phyloP scores from a whole-genome alignment of 1,140 invertebrate genomes.

The Drosophila neocordata region DNA sequence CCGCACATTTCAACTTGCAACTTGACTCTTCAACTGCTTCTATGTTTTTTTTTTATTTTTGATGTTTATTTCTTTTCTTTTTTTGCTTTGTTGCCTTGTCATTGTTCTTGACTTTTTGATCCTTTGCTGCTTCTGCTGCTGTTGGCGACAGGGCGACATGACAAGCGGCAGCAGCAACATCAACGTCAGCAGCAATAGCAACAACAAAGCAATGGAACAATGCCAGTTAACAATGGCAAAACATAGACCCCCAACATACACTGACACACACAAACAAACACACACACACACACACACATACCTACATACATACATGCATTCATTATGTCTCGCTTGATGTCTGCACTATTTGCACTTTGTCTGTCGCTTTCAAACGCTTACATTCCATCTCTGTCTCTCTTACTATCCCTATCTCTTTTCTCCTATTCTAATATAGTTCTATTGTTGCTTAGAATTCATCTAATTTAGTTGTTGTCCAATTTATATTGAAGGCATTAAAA shows the following conservation, averaged over 20 bases:
- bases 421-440: background rate
- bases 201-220: constrained; percentile 67
- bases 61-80: constrained; percentile 40
- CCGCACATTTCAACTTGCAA: constrained; percentile 76
- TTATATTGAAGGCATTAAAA: constrained; percentile 2
- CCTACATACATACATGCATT: background rate
- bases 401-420: background rate
- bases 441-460: background rate
- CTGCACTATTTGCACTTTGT: constrained; percentile 47
- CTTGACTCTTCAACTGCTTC: constrained; percentile 70
- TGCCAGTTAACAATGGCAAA: constrained; percentile 47
- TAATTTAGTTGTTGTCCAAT: constrained; percentile 1
- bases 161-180: constrained; percentile 61
- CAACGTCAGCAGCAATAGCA: constrained; percentile 78
- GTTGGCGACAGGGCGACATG: constrained; percentile 72
- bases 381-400: constrained; percentile 39
- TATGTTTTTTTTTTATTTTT: constrained; percentile 26
- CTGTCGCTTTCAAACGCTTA: constrained; percentile 39
- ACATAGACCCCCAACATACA: constrained; percentile 27
- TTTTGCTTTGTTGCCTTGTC: constrained; percentile 55
- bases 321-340: constrained; percentile 39
- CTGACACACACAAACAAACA: constrained; percentile 31
- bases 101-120: constrained; percentile 80
- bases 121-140: constrained; percentile 33
- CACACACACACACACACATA: constrained; percentile 11